Evolutionary conservation across 2,888 invertebrate species (phyloP), one percentile per base, ranked within the genome.

Genomic region (Embidobia sp.): DNA sequence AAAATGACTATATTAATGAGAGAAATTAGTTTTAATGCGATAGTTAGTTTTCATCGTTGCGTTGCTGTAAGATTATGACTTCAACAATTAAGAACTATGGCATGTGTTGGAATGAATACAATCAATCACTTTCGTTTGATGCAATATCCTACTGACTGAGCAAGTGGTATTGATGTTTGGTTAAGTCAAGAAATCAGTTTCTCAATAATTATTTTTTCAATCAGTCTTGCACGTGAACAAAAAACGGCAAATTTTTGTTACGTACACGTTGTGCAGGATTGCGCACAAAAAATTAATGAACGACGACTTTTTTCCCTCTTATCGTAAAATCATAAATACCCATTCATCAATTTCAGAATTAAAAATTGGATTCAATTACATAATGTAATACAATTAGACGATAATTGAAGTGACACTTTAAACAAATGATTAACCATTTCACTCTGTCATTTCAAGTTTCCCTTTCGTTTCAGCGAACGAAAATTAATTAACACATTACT

Each of bases 81-180:
- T 46, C 51, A 67, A 74, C 67, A 75, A 75, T 61, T 75, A 67
- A 75, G 61, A 48, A 63, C 48, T 63, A 75, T 35, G 75, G 59
- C 67, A 55, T 42, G 55, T 42, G 57, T 64, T 40, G 66, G 51
- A 67, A 67, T 46, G 53, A 53, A 55, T 51, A 29, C 27, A 53
- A 67, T 75, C 67, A 55, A 66, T 74, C 74, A 74, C 74, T 74
- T 59, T 74, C 74, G 11, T 66, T 59, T 51, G 29, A 27, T 51
- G 59, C 27, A 51, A 74, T 74, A 53, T 31, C 51, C 29, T 59
- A 59, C 49, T 66, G 57, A 66, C 42, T 53, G 51, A 19, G n/a
- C 55, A 10, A 19, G 5, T 46, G 18, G 46, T 37, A 57, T 48
- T 49, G 48, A 35, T 55, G 29, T 63, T 63, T 49, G 48, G 27